Evolutionary conservation across 2,113 vertebrate genomes (phyloP).

Genomic region (Cyprinodon variegatus): DNA sequence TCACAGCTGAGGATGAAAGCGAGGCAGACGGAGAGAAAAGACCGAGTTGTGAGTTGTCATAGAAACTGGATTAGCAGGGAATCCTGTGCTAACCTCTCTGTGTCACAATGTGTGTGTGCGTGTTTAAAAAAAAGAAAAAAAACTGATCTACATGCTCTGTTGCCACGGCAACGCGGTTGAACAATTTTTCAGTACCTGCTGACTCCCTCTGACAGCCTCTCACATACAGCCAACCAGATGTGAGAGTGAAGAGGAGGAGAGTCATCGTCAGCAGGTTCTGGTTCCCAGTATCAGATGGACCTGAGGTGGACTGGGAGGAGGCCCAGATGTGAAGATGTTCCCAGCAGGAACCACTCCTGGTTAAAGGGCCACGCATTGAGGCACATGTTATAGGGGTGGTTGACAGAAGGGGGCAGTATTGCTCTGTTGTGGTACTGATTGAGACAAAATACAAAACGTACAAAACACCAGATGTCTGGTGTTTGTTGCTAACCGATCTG

Average conservation of each 20-base stretch:
- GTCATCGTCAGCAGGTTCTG: not conserved
- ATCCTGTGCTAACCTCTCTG: slow-evolving; percentile 75
- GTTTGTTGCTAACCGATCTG: too few relatives aligned
- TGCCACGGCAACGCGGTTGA: slow-evolving; percentile 65
- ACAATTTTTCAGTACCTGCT: slow-evolving; percentile 57
- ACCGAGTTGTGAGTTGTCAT: slow-evolving; percentile 71
- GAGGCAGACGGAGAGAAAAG: slow-evolving; percentile 15
- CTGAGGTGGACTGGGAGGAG: not conserved
- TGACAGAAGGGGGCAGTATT: too few relatives aligned
- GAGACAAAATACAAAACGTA: too few relatives aligned
- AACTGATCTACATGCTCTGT: slow-evolving; percentile 68
- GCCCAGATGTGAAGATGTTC: too few relatives aligned
- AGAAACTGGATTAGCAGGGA: slow-evolving; percentile 77
- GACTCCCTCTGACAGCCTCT: slow-evolving; percentile 30
- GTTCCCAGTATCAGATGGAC: not conserved
- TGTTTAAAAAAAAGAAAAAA: slow-evolving; percentile 56
- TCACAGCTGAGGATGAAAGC: slow-evolving; percentile 40
- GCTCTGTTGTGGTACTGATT: too few relatives aligned
- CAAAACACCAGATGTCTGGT: too few relatives aligned
- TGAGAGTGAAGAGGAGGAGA: not conserved
- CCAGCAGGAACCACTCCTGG: too few relatives aligned
- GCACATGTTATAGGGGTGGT: too few relatives aligned
- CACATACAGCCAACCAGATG: slow-evolving; percentile 2
- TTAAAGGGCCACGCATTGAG: too few relatives aligned
- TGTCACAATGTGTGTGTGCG: slow-evolving; percentile 54